Conservation (phyloP, 2,888 invertebrate species). For the Rapana venosa region DNA sequence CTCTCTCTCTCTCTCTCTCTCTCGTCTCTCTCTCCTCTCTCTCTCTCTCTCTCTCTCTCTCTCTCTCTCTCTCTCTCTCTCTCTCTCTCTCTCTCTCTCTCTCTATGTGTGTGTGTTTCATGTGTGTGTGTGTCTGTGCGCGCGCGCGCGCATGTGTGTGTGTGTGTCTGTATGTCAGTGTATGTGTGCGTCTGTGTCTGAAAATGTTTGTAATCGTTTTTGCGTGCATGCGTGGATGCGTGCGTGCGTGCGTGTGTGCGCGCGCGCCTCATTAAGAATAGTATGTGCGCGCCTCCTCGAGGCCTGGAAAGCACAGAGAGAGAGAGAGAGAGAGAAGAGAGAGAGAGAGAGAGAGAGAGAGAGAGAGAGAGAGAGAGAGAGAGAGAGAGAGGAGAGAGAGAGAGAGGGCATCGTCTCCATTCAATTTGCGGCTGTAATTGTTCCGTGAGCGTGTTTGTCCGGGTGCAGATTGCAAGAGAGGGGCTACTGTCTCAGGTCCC, state of each 20-base stretch:
- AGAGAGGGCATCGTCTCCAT: too few species aligned
- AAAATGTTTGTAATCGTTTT: background rate
- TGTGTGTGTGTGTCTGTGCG: background rate
- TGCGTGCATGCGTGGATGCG: background rate
- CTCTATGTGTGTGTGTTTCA: background rate
- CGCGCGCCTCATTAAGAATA: too few species aligned
- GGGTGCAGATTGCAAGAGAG: too few species aligned
- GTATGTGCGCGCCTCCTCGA: too few species aligned
- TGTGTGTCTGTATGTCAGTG: background rate
- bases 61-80: background rate
- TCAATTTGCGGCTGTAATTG: too few species aligned
- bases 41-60: conserved; percentile 1
- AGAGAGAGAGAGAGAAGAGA: background rate
- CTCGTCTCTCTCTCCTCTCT: background rate
- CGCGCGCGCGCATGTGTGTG: background rate
- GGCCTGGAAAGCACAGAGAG: background rate
- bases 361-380: background rate
- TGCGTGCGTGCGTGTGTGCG: background rate
- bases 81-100: background rate
- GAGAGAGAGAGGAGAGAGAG: too few species aligned
- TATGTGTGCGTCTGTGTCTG: background rate
- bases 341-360: too few species aligned
- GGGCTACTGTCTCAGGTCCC: too few species aligned
- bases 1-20: background rate
- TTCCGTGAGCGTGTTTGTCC: too few species aligned